phyloP scores from a whole-genome alignment of 2,888 invertebrate species.

The Philereme vetulata region DNA sequence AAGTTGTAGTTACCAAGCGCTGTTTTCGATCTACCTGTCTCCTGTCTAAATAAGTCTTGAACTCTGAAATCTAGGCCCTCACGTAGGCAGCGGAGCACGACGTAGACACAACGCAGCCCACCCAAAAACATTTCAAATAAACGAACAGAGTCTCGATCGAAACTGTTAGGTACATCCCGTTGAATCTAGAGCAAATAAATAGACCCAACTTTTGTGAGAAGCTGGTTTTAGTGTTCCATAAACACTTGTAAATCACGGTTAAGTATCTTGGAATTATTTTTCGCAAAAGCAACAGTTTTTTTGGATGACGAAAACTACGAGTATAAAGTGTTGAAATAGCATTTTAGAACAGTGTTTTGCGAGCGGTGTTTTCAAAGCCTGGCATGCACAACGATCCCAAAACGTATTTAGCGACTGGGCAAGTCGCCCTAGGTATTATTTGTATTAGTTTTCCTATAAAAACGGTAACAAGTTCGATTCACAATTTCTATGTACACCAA shows the following conservation, averaged over 20 bases:
- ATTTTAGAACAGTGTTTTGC: too few relatives aligned
- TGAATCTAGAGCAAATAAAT: slow-evolving; percentile 38
- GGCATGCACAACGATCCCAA: too few relatives aligned
- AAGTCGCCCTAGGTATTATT: too few relatives aligned
- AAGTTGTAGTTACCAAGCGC: background rate
- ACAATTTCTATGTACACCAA: too few relatives aligned
- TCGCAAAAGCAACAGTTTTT: slow-evolving; percentile 13
- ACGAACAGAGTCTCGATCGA: slow-evolving; percentile 26
- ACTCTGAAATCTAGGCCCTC: slow-evolving; percentile 16
- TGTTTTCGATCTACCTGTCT: background rate
- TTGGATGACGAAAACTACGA: background rate
- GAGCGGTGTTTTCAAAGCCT: too few relatives aligned
- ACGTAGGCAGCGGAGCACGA: slow-evolving; percentile 25
- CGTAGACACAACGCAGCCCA: slow-evolving; percentile 32
- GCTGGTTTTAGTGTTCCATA: slow-evolving; percentile 37
- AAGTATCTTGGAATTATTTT: slow-evolving; percentile 16
- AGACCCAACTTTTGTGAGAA: slow-evolving; percentile 24
- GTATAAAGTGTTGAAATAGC: too few relatives aligned
- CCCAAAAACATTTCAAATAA: slow-evolving; percentile 29
- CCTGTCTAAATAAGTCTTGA: slow-evolving; percentile 12
- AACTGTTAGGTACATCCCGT: slow-evolving; percentile 32
- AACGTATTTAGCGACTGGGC: too few relatives aligned
- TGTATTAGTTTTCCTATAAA: too few relatives aligned
- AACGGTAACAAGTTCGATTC: too few relatives aligned
- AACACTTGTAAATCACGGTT: slow-evolving; percentile 36